Evolutionary conservation across 2,888 invertebrate genomes (phyloP).

Genomic region (Microdon myrmicae): DNA sequence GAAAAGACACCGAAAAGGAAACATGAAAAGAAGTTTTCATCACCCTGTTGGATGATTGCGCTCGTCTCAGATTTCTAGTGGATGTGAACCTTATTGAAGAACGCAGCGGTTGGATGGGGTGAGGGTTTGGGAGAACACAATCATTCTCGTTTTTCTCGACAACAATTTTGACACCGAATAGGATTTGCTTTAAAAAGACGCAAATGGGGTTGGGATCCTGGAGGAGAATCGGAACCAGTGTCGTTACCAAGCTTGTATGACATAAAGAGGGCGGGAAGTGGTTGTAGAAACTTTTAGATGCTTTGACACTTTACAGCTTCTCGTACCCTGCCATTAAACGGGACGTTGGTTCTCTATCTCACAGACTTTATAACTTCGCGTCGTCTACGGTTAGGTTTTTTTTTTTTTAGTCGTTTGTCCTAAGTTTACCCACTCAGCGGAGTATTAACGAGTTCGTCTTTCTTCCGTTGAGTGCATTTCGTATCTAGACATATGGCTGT

Average conservation of each 20-base stretch:
- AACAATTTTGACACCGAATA: slow-evolving; percentile 47
- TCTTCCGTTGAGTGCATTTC: no score
- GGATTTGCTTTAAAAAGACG: slow-evolving; percentile 23
- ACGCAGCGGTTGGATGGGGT: not conserved
- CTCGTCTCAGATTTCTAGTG: not conserved
- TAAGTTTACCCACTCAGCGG: no score
- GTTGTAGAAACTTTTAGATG: slow-evolving; percentile 45
- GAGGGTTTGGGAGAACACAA: slow-evolving; percentile 2
- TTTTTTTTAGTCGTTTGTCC: no score
- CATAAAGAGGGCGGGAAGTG: slow-evolving; percentile 19
- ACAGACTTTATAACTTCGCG: slow-evolving; percentile 32
- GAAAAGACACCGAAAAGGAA: not conserved
- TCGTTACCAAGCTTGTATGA: no score
- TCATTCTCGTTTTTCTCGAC: slow-evolving; percentile 31
- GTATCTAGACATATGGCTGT: no score
- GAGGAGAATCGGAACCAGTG: not conserved
- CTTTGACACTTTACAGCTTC: slow-evolving; percentile 50
- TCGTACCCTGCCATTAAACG: slow-evolving; percentile 43
- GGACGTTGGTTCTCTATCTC: slow-evolving; percentile 18
- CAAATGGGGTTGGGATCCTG: slow-evolving; percentile 15
- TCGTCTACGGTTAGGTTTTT: no score
- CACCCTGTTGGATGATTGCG: slow-evolving; percentile 5
- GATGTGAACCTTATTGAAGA: not conserved
- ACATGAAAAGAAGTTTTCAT: slow-evolving; percentile 39
- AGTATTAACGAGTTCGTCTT: no score